phyloP scores from a whole-genome alignment of 30 jellyfish, hydroid and myxozoan species.

The Aurelia coerulea region DNA sequence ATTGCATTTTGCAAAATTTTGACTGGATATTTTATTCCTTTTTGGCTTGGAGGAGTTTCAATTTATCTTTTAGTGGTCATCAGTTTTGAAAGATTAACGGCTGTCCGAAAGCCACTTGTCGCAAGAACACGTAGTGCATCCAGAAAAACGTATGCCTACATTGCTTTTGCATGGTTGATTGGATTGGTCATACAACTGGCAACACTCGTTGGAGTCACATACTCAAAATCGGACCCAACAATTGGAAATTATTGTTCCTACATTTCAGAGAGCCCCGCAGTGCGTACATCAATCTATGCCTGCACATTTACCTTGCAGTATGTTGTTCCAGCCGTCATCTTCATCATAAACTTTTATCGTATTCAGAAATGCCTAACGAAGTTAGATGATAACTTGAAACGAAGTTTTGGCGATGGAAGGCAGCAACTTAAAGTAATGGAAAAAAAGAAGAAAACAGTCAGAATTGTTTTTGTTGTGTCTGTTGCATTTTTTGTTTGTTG shows the following conservation, averaged over 20 bases:
- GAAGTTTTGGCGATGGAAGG: constrained; percentile 23
- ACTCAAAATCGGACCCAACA: constrained; percentile 14
- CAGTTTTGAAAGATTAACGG: constrained; percentile 80
- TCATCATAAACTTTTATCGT: constrained; percentile 48
- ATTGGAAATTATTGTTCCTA: constrained; percentile 70
- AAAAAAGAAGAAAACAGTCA: constrained; percentile 51
- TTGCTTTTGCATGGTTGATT: constrained; percentile 28
- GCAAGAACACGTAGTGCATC: constrained; percentile 5
- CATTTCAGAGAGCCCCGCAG: constrained; percentile 7
- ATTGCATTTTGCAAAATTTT: constrained; percentile 58
- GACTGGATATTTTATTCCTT: constrained; percentile 74
- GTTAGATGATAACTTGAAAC: constrained; percentile 26
- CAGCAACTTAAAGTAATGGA: constrained; percentile 5
- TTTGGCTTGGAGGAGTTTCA: constrained; percentile 80
- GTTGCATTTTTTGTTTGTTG: constrained; percentile 83
- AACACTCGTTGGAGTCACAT: constrained; percentile 59
- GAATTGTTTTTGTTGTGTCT: constrained; percentile 39
- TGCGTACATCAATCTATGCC: constrained; percentile 28
- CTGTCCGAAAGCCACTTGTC: constrained; percentile 62
- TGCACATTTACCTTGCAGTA: constrained; percentile 41
- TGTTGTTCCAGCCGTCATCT: constrained; percentile 61
- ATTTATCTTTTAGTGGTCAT: constrained; percentile 72
- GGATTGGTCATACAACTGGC: constrained; percentile 70
- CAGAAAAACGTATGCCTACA: background rate
- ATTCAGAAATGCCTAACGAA: constrained; percentile 33